A percentile compares a stretch with the other conserved stretches of the same genome.
Conservation (phyloP, 2,888 invertebrate genomes). For the Neocrepidodera transversa region DNA sequence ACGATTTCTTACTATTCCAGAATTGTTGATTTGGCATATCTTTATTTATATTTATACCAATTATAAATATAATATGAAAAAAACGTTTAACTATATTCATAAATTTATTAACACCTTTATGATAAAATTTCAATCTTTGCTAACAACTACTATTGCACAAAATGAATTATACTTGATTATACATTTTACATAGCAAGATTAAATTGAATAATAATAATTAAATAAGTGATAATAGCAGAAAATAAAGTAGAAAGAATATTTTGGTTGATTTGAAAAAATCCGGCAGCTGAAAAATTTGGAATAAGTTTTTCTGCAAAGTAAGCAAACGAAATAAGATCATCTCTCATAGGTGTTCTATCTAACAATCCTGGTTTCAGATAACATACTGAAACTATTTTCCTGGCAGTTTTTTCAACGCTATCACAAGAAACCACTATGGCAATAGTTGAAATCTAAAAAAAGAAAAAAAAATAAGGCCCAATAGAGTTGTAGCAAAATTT, state of each 20-base stretch:
- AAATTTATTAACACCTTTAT: too few relatives aligned
- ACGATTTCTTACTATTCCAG: too few relatives aligned
- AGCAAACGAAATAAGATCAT: constrained; percentile 29
- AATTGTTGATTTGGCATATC: too few relatives aligned
- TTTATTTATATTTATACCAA: too few relatives aligned
- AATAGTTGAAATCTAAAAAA: constrained; percentile 35
- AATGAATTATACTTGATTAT: too few relatives aligned
- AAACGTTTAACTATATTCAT: too few relatives aligned
- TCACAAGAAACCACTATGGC: constrained; percentile 34
- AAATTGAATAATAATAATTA: constrained; percentile 38
- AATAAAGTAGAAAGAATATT: constrained; percentile 30
- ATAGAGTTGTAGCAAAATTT: not conserved
- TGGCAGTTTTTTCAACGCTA: constrained; percentile 31
- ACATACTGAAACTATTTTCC: constrained; percentile 28
- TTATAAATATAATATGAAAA: too few relatives aligned
- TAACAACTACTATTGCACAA: too few relatives aligned
- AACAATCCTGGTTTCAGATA: constrained; percentile 32
- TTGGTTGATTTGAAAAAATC: constrained; percentile 38
- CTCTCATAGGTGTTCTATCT: constrained; percentile 26
- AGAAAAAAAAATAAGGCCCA: not conserved
- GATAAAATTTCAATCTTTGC: too few relatives aligned
- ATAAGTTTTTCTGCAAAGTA: constrained; percentile 26
- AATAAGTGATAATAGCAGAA: constrained; percentile 34
- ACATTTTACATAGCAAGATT: constrained; percentile 26
- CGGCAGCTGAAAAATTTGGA: constrained; percentile 38